Conservation (phyloP, 2,797 vertebrate genomes). For the Macropodus opercularis region DNA sequence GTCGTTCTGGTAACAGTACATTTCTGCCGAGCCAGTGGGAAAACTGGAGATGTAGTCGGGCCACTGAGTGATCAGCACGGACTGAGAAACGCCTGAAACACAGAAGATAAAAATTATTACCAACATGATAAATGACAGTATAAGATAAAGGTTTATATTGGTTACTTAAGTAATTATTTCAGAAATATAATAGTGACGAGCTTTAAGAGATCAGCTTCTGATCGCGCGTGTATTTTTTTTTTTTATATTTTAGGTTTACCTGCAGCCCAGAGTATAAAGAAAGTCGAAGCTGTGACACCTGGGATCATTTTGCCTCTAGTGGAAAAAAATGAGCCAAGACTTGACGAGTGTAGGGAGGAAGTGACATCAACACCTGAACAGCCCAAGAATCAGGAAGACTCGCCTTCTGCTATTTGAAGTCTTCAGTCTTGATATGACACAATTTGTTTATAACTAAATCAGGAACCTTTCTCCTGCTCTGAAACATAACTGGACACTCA, state of each 20-base stretch:
- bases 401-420: too few relatives aligned
- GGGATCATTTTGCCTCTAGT: conserved; percentile 28
- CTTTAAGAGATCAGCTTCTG: too few relatives aligned
- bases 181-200: too few relatives aligned
- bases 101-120: not conserved
- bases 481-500: too few relatives aligned
- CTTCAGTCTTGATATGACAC: too few relatives aligned
- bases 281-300: not conserved
- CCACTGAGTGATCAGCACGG: conserved; percentile 59
- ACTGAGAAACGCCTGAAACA: conserved; percentile 44
- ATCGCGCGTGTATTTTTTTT: too few relatives aligned
- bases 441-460: too few relatives aligned
- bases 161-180: too few relatives aligned
- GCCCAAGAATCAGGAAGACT: too few relatives aligned
- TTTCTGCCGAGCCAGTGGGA: conserved; percentile 4
- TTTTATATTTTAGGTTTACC: conserved; percentile 29
- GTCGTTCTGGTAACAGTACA: conserved; percentile 59
- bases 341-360: not conserved
- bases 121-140: not conserved
- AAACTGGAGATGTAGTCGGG: conserved; percentile 13
- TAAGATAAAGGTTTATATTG: too few relatives aligned
- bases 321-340: not conserved
- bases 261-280: conserved; percentile 37
- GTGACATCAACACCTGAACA: too few relatives aligned
- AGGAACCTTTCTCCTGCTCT: too few relatives aligned